Percentiles rank a stretch among this genome's conserved stretches.
Evolutionary conservation across 2,888 invertebrate genomes (phyloP).

Genomic region (Ectemnius cavifrons): DNA sequence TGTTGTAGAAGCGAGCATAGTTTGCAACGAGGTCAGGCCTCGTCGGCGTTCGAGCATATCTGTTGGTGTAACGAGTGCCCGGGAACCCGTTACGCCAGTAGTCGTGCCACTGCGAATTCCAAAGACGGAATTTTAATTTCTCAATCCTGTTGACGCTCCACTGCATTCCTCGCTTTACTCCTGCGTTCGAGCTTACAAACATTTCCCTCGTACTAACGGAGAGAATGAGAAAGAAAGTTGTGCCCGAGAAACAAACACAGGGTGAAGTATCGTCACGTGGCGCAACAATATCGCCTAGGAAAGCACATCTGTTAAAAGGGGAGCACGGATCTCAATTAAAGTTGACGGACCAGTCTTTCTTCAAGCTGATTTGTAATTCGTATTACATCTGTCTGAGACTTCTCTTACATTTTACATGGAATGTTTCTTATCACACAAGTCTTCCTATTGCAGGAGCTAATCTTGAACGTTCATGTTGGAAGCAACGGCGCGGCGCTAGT

Average conservation of each 20-base stretch:
- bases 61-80: constrained; percentile 38
- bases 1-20: constrained; percentile 12
- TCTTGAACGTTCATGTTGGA: background rate
- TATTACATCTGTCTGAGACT: too few relatives aligned
- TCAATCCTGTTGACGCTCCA: constrained; percentile 54
- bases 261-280: background rate
- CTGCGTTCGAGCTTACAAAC: constrained; percentile 18
- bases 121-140: constrained; percentile 62
- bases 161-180: constrained; percentile 45
- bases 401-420: too few relatives aligned
- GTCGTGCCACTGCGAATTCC: constrained; percentile 49
- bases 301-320: too few relatives aligned
- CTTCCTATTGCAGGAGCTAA: too few relatives aligned
- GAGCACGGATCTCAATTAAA: too few relatives aligned
- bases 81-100: constrained; percentile 57
- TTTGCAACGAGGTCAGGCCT: constrained; percentile 56
- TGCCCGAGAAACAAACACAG: background rate
- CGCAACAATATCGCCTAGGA: background rate
- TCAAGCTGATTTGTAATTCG: too few relatives aligned
- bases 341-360: too few relatives aligned
- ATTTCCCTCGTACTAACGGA: background rate
- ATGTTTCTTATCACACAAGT: too few relatives aligned
- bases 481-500: background rate
- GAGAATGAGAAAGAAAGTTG: background rate
- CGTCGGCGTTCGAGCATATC: constrained; percentile 31